phyloP scores from a whole-genome alignment of 2,797 vertebrate species.

The Erpetoichthys calabaricus region DNA sequence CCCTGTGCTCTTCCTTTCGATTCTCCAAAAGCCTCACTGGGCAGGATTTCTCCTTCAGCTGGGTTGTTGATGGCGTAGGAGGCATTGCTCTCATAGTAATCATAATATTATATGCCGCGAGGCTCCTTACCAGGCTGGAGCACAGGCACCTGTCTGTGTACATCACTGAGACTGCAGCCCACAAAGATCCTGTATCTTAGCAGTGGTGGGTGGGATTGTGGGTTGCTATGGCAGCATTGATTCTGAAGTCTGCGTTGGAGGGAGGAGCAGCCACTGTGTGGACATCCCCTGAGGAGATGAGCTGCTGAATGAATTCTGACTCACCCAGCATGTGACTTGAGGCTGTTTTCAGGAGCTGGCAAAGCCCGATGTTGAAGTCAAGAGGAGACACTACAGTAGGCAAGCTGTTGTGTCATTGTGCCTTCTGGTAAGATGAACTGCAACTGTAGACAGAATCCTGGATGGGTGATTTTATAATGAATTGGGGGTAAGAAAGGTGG shows the following conservation, averaged over 20 bases:
- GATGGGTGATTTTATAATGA: no score
- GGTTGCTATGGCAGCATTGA: slow-evolving; percentile 37
- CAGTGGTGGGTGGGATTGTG: slow-evolving; percentile 19
- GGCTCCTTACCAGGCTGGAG: background rate
- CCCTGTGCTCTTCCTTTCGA: background rate
- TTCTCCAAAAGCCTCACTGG: background rate
- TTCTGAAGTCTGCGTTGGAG: slow-evolving; percentile 22
- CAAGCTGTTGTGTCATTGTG: no score
- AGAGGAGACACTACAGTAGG: no score
- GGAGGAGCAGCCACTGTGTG: no score
- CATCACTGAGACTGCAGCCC: slow-evolving; percentile 22
- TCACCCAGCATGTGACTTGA: no score
- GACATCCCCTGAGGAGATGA: no score
- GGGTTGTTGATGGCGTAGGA: background rate
- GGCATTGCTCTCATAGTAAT: background rate
- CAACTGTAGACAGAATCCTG: no score
- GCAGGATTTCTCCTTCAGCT: background rate
- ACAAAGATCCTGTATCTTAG: slow-evolving; percentile 18
- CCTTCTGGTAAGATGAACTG: no score
- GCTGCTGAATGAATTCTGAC: no score
- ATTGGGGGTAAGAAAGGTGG: no score
- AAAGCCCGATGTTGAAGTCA: no score
- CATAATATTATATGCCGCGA: background rate
- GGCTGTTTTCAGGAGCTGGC: no score
- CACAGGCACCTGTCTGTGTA: background rate